Evolutionary conservation across 2,888 invertebrate genomes (phyloP), one percentile per base, ranked within the genome.

Genomic region (Drosophila meridionalis): DNA sequence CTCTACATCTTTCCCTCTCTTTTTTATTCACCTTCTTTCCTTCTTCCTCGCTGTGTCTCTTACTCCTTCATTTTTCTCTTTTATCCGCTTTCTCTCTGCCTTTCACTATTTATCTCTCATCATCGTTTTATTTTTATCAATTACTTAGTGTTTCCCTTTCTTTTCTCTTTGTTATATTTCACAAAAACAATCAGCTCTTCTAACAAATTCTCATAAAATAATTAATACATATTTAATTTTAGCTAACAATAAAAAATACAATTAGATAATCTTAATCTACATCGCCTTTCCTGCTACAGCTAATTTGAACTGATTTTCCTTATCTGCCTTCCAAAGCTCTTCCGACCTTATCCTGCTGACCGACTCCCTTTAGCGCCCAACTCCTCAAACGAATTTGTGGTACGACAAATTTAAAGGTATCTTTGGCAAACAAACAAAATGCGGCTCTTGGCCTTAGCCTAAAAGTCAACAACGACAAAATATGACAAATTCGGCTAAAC

Each of bases 401-500:
- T 26, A 45, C 47, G 69, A 68, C 78, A 83, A 77, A 78, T 55
- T 36, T 86, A 76, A 73, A 84, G 57, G 76, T 60, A 67, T 65
- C 67, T 47, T 50, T 45, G 61, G 57, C 75, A 74, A 47, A 45
- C 32, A 32, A 85, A 82, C 87, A 78, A 69, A 87, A 48, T 69
- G 61, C 78, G 57, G 47, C 55, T 72, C 60, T 80, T 83, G 80
- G 73, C 69, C 72, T 89, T 86, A 69, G 84, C 71, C 64, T 68
- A 69, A 73, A 70, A 74, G 71, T 65, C 43, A 79, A 73, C 71
- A n/a, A 40, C 80, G 89, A 89, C 87, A 85, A 85, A 85, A 85
- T 89, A 89, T 89, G 85, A 85, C 85, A 85, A 85, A 85, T 85
- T 85, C 85, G 74, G 75, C 75, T 80, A 84, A 87, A 87, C 82